Percentiles rank a stretch among this genome's conserved stretches.
phyloP scores from a whole-genome alignment of 1,140 invertebrate species.

The Lepidurus couesii region DNA sequence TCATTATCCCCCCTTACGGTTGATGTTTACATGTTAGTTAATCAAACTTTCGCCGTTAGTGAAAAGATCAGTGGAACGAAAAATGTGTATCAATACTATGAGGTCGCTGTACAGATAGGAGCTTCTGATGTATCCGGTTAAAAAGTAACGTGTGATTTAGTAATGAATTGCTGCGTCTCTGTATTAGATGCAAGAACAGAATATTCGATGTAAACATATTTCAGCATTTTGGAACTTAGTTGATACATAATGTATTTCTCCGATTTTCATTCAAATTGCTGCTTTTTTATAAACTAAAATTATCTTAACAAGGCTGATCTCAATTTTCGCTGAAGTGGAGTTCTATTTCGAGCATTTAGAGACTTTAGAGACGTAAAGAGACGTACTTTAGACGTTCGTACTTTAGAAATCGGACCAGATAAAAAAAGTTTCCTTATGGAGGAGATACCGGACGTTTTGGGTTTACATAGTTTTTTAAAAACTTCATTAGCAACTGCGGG shows the following conservation, averaged over 20 bases:
- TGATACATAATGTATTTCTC: conserved; percentile 7
- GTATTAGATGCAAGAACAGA: not conserved
- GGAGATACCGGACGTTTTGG: too few relatives aligned
- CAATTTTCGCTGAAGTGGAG: too few relatives aligned
- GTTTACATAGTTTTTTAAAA: too few relatives aligned
- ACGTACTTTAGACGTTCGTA: too few relatives aligned
- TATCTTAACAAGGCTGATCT: too few relatives aligned
- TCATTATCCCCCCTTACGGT: not conserved
- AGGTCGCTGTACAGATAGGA: conserved; percentile 2
- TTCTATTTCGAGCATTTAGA: too few relatives aligned
- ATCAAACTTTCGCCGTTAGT: not conserved
- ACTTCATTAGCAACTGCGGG: too few relatives aligned
- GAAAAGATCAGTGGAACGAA: not conserved
- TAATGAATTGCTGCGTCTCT: not conserved
- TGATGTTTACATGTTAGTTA: not conserved
- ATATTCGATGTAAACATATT: conserved; percentile 12
- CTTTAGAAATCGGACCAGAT: too few relatives aligned
- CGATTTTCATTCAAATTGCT: not conserved
- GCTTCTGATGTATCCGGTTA: conserved; percentile 17
- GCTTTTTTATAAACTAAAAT: not conserved
- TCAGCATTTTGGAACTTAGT: not conserved
- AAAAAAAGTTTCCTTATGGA: too few relatives aligned
- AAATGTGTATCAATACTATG: conserved; percentile 18
- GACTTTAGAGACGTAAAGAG: too few relatives aligned
- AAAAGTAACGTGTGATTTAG: conserved; percentile 10